Evolutionary conservation across 2,113 vertebrate genomes (phyloP), one percentile per base, ranked within the genome.

Genomic region (Australoheros scitulus): DNA sequence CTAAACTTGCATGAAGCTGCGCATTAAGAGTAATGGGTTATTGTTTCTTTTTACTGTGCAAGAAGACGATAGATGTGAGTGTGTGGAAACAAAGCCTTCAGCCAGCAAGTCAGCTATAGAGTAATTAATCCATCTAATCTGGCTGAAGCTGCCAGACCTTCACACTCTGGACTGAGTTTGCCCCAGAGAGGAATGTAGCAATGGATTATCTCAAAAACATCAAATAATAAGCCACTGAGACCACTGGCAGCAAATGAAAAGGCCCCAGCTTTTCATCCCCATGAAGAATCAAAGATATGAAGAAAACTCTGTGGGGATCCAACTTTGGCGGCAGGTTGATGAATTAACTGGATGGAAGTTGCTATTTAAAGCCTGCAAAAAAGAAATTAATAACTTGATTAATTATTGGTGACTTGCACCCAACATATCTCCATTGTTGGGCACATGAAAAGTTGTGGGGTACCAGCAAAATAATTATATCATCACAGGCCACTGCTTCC

Each of bases 161-260:
- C 74, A 78, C 76, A 77, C 79, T 72, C 58, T 68, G 57, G 55
- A 36, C 47, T 63, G 4, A 55, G 50, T 26, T 77, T 60, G 72
- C 83, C 83, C 74, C 22, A 47, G 75, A 61, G 61, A 84, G 86
- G 91, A 92, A 93, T 91, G 87, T 2, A 58, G 60, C 2, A 2
- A 43, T 79, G 85, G 91, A 93, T 93, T 92, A 92, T 74, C 83
- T 86, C 75, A 85, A 82, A 34, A 87, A 88, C 83, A 84, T 82
- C 76, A 76, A 87, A 89, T 82, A 77, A 87, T 84, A 83, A 86
- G 43, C 84, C 76, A 65, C 82, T 47, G 5, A 81, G 56, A 38
- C 11, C 43, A 74, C 79, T 34, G 85, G 77, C 58, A 64, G 77
- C 50, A 80, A 87, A 85, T 38, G 80, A 32, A 89, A 77, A 61